Percentiles rank a stretch among this genome's conserved stretches.
These are phyloP conservation scores for Euplexia lucipara DNA, from an alignment of 2,888 invertebrate genomes.

Conservation along the genomic window DNA sequence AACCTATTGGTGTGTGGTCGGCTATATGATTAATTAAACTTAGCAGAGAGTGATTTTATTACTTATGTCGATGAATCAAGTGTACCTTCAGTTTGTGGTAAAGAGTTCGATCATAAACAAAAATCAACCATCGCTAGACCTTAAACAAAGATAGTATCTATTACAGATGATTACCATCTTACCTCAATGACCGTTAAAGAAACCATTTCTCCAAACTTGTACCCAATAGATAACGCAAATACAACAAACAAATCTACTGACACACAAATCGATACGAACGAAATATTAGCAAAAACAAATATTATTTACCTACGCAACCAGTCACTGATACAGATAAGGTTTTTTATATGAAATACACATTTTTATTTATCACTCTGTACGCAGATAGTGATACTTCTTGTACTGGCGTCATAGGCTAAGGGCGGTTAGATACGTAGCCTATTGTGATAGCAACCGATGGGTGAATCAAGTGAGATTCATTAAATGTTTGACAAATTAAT, in stretches of 20 bases:
- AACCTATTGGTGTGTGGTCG: background rate
- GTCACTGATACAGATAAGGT: constrained; percentile 57
- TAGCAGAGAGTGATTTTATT: background rate
- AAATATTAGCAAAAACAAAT: constrained; percentile 58
- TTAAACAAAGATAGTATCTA: background rate
- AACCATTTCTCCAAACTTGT: constrained; percentile 9
- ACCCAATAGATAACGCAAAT: constrained; percentile 32
- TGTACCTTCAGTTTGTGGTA: background rate
- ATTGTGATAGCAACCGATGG: constrained; percentile 5
- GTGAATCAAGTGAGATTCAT: background rate
- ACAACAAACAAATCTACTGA: constrained; percentile 57
- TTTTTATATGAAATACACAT: constrained; percentile 62
- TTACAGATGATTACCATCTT: constrained; percentile 14
- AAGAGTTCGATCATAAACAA: background rate
- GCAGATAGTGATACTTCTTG: constrained; percentile 28
- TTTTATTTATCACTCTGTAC: constrained; percentile 53
- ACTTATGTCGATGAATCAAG: background rate
- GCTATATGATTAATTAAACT: background rate
- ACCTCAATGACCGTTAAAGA: background rate
- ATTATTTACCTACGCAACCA: constrained; percentile 60
- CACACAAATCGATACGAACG: constrained; percentile 52
- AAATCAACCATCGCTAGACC: background rate
- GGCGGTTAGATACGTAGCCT: background rate
- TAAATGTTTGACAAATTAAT: background rate
- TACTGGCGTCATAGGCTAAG: constrained; percentile 33